Percentiles rank a stretch among this genome's conserved stretches.
Evolutionary conservation across 1,140 invertebrate species (phyloP).

Genomic region (Eurosta solidaginis): DNA sequence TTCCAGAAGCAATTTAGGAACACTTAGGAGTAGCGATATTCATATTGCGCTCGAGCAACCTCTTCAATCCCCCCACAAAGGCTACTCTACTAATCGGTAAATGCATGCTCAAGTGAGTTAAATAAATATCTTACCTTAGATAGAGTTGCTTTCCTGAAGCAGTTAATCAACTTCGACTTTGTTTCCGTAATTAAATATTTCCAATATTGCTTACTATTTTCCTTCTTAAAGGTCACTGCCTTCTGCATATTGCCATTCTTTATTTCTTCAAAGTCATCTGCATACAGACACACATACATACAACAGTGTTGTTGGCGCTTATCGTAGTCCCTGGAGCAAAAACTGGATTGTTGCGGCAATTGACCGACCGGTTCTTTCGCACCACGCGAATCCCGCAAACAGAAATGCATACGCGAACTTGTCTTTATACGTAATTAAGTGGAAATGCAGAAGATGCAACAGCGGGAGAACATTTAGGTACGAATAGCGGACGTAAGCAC

Average conservation of each 20-base stretch:
- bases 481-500: not conserved
- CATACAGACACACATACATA: not conserved
- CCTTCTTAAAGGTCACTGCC: not conserved
- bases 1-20: too few relatives aligned
- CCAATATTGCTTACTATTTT: not conserved
- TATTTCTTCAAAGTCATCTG: not conserved
- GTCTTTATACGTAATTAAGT: conserved; percentile 16
- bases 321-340: not conserved
- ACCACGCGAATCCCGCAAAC: not conserved
- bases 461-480: conserved; percentile 24
- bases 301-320: not conserved
- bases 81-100: too few relatives aligned
- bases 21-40: too few relatives aligned
- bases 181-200: not conserved
- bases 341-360: not conserved
- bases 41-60: too few relatives aligned
- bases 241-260: conserved; percentile 10
- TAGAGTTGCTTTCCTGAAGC: not conserved
- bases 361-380: not conserved
- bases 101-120: too few relatives aligned
- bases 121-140: not conserved
- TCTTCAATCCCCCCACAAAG: too few relatives aligned
- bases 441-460: not conserved
- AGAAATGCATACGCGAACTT: too few relatives aligned
- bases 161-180: not conserved